Evolutionary conservation across 2,888 invertebrate genomes (phyloP), one percentile per base, ranked within the genome.

Genomic region (Corbicula japonica): DNA sequence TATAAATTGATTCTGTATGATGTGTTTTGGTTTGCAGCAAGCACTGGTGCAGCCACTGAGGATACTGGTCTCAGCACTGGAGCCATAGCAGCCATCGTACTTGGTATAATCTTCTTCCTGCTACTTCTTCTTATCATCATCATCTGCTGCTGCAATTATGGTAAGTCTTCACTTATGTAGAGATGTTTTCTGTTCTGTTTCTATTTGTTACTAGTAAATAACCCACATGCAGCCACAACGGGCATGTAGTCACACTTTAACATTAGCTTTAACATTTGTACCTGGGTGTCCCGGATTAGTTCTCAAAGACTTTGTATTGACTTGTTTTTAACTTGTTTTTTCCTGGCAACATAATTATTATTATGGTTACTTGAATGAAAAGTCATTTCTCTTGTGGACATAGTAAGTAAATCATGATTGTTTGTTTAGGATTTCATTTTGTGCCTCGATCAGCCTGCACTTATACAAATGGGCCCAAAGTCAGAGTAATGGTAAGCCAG

Each of bases 141-240:
- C 12, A 76, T 83, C 71, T 83, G 83, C 75, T 83, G 83, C 61
- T 83, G 83, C 41, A 80, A 65, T 52, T 83, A 83, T 60, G 83
- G 82, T 82, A 72, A 56, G 46, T 60, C 4, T 21, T 30, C 23
- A n/a, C 12, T 8, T 56, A 15, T 10, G 15, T 50, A 8, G 8
- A 15, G 8, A 15, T 50, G 15, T 10, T 50, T n/a, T n/a, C n/a
- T n/a, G n/a, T n/a, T n/a, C n/a, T n/a, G n/a, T n/a, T n/a, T n/a
- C n/a, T n/a, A n/a, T n/a, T n/a, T n/a, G n/a, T n/a, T n/a, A n/a
- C n/a, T n/a, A n/a, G n/a, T n/a, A n/a, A n/a, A n/a, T n/a, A n/a
- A n/a, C n/a, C n/a, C n/a, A n/a, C n/a, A n/a, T n/a, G n/a, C n/a
- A n/a, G n/a, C n/a, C n/a, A n/a, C n/a, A n/a, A n/a, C n/a, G n/a